Base-by-base conservation (phyloP, 92 coral and sea anemone genomes). In the Phymanthus crucifer region DNA sequence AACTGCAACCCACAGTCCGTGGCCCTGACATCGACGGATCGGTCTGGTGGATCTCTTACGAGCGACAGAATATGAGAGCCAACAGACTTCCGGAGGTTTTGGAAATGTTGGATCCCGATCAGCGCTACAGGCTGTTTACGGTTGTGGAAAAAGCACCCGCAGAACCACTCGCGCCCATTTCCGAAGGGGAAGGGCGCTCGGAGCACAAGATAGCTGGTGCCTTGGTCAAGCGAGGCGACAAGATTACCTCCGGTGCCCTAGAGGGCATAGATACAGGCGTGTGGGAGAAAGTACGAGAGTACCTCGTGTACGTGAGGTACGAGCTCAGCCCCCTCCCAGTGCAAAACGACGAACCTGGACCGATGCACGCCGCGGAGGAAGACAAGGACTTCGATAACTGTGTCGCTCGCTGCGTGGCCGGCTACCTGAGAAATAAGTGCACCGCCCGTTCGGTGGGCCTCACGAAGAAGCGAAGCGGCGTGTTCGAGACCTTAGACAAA, bases 281-380 rank as follows among this genome's bases (percentile, higher is more conserved):
- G n/a, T 83, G 87, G 83, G 87, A 54, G 61, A 35, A 6, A 12
- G 77, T 76, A 12, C 4, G 77, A 0, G 84, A 80, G 21, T 80
- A 83, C 32, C 66, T 73, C 17, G 75, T 82, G n/a, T n/a, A n/a
- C n/a, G n/a, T n/a, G n/a, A n/a, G n/a, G n/a, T 82, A 82, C 74
- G 87, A 83, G 71, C 87, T 83, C 16, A 77, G 78, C 17, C 83
- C 83, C 12, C 65, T 83, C 18, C 87, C 87, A 6, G 78, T 0
- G 21, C 87, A 83, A 71, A 40, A 68, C 1, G 87, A 58, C 11
- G 73, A 83, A 31, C 83, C 78, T 23, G n/a, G n/a, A n/a, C n/a
- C n/a, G n/a, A n/a, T n/a, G n/a, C n/a, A n/a, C n/a, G n/a, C n/a
- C n/a, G n/a, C 43, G 27, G 76, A 75, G 11, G 87, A 83, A 50